A percentile compares a stretch with the other conserved stretches of the same genome.
These are phyloP conservation scores for Girardinus metallicus DNA, from an alignment of 2,797 vertebrate genomes.

Conservation along the genomic window DNA sequence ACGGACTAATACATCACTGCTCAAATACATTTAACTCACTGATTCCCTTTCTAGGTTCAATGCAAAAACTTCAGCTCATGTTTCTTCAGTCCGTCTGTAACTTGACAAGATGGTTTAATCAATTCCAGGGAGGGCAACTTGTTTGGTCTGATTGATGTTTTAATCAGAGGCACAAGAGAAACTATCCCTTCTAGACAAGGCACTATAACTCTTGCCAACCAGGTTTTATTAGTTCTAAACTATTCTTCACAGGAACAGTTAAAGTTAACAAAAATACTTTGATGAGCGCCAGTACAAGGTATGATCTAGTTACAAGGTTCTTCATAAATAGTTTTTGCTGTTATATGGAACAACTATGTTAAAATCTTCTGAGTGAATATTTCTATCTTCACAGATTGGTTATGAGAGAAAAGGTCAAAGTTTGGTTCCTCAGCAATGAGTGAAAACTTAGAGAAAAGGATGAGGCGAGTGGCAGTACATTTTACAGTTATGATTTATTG, in stretches of 20 bases:
- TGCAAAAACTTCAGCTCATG: constrained; percentile 49
- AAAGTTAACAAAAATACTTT: neutral
- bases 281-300: neutral
- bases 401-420: neutral
- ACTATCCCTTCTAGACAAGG: constrained; percentile 34
- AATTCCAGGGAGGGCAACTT: constrained; percentile 54
- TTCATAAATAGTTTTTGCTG: neutral
- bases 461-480: neutral
- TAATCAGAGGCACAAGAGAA: constrained; percentile 62
- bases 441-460: neutral
- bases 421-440: neutral
- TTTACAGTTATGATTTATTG: neutral
- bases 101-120: constrained; percentile 67
- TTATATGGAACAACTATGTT: neutral
- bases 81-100: constrained; percentile 49
- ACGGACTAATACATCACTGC: too few species aligned
- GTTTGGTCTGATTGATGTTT: constrained; percentile 70
- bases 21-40: neutral
- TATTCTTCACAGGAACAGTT: neutral
- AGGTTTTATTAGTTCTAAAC: constrained; percentile 10
- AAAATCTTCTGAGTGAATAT: neutral
- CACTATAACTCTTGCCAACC: constrained; percentile 40
- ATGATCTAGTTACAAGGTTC: neutral
- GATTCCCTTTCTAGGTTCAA: constrained; percentile 26
- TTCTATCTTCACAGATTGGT: neutral